Evolutionary conservation across 2,797 vertebrate genomes (phyloP).

Genomic region (Pipistrellus nathusii): DNA sequence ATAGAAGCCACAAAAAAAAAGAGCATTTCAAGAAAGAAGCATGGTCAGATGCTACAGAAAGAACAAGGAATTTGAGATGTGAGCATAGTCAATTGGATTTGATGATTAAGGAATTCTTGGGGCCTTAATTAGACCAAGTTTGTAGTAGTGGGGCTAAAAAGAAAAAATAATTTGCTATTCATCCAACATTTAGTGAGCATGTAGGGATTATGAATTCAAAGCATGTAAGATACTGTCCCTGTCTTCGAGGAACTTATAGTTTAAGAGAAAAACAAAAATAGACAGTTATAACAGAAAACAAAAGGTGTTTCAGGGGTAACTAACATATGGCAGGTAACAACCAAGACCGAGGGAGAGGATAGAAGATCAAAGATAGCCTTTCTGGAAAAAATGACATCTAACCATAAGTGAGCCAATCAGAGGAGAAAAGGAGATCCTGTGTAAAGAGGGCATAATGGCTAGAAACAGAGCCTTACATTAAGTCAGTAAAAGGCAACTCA

Average conservation of each 20-base stretch:
- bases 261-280: neutral
- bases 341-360: neutral
- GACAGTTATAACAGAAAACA: neutral
- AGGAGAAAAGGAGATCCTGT: neutral
- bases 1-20: neutral
- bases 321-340: neutral
- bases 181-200: neutral
- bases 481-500: neutral
- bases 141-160: neutral
- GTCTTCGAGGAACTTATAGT: neutral
- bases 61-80: neutral
- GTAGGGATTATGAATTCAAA: neutral
- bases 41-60: slow-evolving; percentile 5
- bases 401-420: neutral
- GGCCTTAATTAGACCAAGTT: neutral
- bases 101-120: neutral
- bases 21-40: neutral
- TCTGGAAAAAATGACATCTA: neutral
- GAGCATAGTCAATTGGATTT: neutral
- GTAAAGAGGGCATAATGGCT: neutral
- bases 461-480: neutral
- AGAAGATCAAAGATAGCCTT: neutral
- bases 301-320: neutral
- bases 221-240: neutral
- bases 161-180: neutral